Evolutionary conservation across 2,888 invertebrate species (phyloP).

Genomic region (Tipula helvola): DNA sequence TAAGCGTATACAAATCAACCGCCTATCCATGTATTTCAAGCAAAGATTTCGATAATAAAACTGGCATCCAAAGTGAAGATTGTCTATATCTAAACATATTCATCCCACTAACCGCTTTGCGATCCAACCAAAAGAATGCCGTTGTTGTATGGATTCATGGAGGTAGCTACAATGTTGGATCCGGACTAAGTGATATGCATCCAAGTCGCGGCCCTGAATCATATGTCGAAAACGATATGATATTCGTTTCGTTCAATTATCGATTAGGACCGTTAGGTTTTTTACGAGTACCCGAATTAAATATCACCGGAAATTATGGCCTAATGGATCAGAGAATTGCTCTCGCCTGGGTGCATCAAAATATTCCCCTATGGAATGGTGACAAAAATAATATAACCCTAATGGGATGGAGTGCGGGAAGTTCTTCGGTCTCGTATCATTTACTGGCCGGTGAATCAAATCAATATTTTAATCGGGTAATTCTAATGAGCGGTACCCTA

Average conservation of each 20-base stretch:
- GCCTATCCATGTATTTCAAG: neutral
- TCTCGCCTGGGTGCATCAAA: neutral
- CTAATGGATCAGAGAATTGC: neutral
- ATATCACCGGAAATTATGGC: neutral
- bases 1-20: neutral
- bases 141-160: slow-evolving; percentile 35
- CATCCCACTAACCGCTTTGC: neutral
- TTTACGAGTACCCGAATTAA: slow-evolving; percentile 5
- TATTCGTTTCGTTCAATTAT: slow-evolving; percentile 25
- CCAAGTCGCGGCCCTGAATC: slow-evolving; percentile 22
- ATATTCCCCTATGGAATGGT: neutral
- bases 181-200: slow-evolving; percentile 23
- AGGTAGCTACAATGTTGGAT: slow-evolving; percentile 28
- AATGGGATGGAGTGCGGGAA: slow-evolving; percentile 6
- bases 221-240: neutral
- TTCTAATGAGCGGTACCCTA: neutral
- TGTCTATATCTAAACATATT: neutral
- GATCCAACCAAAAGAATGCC: slow-evolving; percentile 19
- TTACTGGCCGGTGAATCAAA: neutral
- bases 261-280: slow-evolving; percentile 28
- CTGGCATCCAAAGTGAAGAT: neutral
- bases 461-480: neutral
- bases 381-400: neutral
- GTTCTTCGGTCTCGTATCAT: neutral
- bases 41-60: neutral